Percentiles rank a stretch among this genome's conserved stretches.
Conservation (phyloP, 2,797 vertebrate species). For the Artibeus lituratus region DNA sequence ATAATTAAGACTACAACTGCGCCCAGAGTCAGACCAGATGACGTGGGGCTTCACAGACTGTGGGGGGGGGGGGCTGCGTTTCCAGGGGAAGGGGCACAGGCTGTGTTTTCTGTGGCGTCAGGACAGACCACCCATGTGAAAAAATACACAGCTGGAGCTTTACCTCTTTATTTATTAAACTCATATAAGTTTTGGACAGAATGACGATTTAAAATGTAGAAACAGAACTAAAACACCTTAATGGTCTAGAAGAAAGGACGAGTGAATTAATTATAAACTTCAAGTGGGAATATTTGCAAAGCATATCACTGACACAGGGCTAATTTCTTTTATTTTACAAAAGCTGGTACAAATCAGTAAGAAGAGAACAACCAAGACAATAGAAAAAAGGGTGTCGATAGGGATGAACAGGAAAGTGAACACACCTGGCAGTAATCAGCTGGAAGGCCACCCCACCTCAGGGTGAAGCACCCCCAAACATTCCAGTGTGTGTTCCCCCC, state of each 20-base stretch:
- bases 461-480: too few species aligned
- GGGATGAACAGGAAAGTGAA: background rate
- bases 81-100: background rate
- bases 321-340: slow-evolving; percentile 13
- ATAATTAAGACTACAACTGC: background rate
- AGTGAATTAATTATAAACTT: background rate
- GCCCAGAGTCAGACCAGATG: background rate
- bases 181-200: background rate
- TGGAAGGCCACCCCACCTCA: background rate
- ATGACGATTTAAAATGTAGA: background rate
- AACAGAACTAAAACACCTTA: background rate
- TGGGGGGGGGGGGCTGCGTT: background rate
- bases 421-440: background rate
- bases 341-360: background rate
- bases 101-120: background rate
- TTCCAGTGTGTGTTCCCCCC: background rate
- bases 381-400: background rate
- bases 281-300: background rate
- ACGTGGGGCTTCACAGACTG: background rate
- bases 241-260: background rate
- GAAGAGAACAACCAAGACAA: background rate
- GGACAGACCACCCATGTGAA: background rate
- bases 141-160: background rate
- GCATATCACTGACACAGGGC: background rate
- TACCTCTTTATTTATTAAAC: background rate